Evolutionary conservation across 1,140 invertebrate species (phyloP).

Genomic region (Episyrphus balteatus): DNA sequence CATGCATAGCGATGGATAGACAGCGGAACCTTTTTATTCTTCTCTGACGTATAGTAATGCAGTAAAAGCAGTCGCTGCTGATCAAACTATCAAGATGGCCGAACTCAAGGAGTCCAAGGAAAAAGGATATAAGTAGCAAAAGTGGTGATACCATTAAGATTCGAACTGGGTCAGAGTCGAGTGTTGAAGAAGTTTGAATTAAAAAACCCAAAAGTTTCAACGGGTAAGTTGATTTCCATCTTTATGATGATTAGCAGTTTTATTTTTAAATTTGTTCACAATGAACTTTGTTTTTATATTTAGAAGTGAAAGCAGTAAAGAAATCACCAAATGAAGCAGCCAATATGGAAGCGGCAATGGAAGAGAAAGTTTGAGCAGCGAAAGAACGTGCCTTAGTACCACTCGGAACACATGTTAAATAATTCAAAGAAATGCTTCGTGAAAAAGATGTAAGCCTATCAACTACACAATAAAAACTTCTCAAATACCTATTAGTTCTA

Average conservation of each 20-base stretch:
- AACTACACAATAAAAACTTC: too few species aligned
- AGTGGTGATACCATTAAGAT: constrained; percentile 37
- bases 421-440: constrained; percentile 91
- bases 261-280: constrained; percentile 7
- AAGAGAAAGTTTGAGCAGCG: constrained; percentile 91
- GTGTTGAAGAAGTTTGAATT: constrained; percentile 46
- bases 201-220: constrained; percentile 46
- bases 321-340: constrained; percentile 49
- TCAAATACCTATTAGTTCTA: too few species aligned
- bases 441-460: constrained; percentile 89
- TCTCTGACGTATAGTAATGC: constrained; percentile 35
- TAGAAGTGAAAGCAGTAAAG: constrained; percentile 10
- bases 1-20: constrained; percentile 23
- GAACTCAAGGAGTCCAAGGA: constrained; percentile 23
- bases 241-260: constrained; percentile 1
- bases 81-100: constrained; percentile 15
- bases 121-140: constrained; percentile 25
- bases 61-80: constrained; percentile 11
- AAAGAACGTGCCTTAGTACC: constrained; percentile 89
- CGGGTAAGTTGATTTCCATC: constrained; percentile 20
- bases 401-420: constrained; percentile 83
- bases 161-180: constrained; percentile 43
- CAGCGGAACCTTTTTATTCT: constrained; percentile 17
- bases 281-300: neutral
- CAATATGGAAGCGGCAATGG: constrained; percentile 88